Evolutionary conservation across 1,140 invertebrate species (phyloP).

Genomic region (Tetramorium simillimum): DNA sequence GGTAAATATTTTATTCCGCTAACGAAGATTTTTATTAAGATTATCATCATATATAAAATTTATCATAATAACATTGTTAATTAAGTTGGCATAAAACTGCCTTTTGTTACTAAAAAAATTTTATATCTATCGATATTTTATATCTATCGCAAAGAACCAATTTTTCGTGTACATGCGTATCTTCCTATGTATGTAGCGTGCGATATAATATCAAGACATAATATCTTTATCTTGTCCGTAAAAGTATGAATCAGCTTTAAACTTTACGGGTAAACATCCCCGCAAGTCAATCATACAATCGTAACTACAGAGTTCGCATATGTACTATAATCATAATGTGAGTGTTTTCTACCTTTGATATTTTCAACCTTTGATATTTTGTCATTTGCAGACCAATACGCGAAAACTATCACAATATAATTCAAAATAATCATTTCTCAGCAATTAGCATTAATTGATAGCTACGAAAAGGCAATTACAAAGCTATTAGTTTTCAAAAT

Average conservation of each 20-base stretch:
- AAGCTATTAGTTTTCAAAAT: neutral
- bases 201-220: too few relatives aligned
- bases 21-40: neutral
- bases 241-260: neutral
- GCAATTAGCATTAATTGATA: neutral
- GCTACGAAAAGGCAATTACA: neutral
- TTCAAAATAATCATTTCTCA: neutral
- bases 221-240: neutral
- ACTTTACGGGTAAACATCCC: neutral
- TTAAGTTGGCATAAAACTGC: neutral
- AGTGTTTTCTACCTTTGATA: neutral
- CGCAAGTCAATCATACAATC: neutral
- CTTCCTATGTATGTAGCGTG: neutral
- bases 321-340: neutral
- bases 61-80: neutral
- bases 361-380: conserved; percentile 18
- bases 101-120: neutral
- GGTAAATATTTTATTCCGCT: neutral
- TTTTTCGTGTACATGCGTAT: neutral
- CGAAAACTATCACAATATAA: neutral
- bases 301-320: neutral
- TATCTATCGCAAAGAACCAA: neutral
- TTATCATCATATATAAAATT: neutral
- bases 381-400: neutral
- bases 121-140: neutral